Base-by-base conservation (phyloP, 2,113 vertebrate genomes). In the Cynoglossus semilaevis region DNA sequence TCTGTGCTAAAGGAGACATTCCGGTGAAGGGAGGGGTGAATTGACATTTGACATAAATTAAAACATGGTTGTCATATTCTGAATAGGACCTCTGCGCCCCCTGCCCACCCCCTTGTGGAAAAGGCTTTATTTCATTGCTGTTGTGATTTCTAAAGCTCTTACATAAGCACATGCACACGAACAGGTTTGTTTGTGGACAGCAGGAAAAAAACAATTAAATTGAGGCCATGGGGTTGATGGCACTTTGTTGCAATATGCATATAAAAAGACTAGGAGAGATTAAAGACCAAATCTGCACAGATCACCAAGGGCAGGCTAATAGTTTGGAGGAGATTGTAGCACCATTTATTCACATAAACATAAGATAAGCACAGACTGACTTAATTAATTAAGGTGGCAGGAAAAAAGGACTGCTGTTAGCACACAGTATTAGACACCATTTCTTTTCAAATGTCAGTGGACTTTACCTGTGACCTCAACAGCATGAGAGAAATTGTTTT, bases 1-100 rank as follows among this genome's bases (percentile, higher is more conserved):
- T 54, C 29, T 1, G 37, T 11, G 43, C 64, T 50, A 72, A 77
- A 83, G 58, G 58, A 76, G 58, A 38, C 61, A 77, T 83, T 86
- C 78, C 80, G 59, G 73, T 66, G 58, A 55, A 58, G 58, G 47
- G 64, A 66, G 46, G 59, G 77, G 52, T 50, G 22, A 0, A 8
- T 41, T 11, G 51, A 38, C 57, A 73, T 70, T 50, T 67, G 74
- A 84, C 72, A 81, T 84, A 68, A 88, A 83, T 83, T 84, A 88
- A 80, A 85, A 76, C 49, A 41, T 68, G 46, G 68, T 52, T 81
- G 77, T 81, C 70, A 70, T 77, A 72, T 82, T 74, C 45, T 84
- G 79, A 85, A 83, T 72, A 11, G 66, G 57, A 59, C n/a, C n/a
- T n/a, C n/a, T n/a, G 36, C 6, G 5, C 8, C 57, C 36, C 50